Base-by-base conservation (phyloP, 2,888 invertebrate genomes). In the Cenopis cana region DNA sequence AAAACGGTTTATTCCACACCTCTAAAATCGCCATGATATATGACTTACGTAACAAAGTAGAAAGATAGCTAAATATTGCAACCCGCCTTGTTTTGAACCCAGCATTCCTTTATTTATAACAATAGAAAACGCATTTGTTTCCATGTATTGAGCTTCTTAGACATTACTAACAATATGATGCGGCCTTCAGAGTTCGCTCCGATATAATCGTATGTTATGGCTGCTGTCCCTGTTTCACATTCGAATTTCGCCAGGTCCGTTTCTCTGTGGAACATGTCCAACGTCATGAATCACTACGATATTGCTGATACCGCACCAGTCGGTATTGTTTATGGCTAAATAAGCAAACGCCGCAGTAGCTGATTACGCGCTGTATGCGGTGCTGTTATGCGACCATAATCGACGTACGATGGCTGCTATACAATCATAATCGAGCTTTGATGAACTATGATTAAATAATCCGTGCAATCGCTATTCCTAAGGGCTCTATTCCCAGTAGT, bases 211-310 rank as follows among this genome's bases (percentile, higher is more conserved):
- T 33, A 33, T 33, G 5, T 33, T 4, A 41, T 41, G 41, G 14
- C 14, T 41, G 8, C 46, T 41, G 14, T 24, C 24, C 24, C 5
- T 33, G 33, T 33, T 33, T 33, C 33, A 33, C 33, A 33, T 33
- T 33, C 33, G 33, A 33, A 33, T 33, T 33, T 33, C n/a, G 8
- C 14, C n/a, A 46, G 14, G n/a, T 46, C n/a, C 46, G n/a, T n/a
- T 46, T 14, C 12, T 14, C 46, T n/a, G n/a, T n/a, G 46, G 46
- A 46, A 41, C 20, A 20, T 38, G 46, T 20, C 20, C 20, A 38
- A 41, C 41, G 14, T 41, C 59, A 59, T 57, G 57, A 57, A 57
- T 57, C 57, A 57, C 57, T 38, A 20, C 38, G 20, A 38, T 41
- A 41, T 41, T 10, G 59, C 59, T n/a, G 41, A 59, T 41, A 41